These are phyloP conservation scores for Hetaerina americana DNA, from an alignment of 1,140 invertebrate genomes.

Conservation along the genomic window DNA sequence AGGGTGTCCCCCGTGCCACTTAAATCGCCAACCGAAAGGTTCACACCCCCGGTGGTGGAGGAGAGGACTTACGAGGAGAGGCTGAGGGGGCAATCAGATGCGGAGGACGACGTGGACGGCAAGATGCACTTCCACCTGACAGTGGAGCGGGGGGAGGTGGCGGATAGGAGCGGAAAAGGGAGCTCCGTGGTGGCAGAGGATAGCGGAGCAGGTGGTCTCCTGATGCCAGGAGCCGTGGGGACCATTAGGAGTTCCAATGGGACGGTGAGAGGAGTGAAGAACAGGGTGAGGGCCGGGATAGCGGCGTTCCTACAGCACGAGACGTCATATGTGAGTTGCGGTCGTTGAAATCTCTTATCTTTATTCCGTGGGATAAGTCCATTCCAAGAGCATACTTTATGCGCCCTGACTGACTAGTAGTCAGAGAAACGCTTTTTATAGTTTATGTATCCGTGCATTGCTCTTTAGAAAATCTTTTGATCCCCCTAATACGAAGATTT, in stretches of 20 bases:
- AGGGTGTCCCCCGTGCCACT: not conserved
- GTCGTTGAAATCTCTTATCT: too few relatives aligned
- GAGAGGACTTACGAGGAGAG: conserved; percentile 47
- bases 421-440: too few relatives aligned
- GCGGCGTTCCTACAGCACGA: conserved; percentile 81
- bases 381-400: too few relatives aligned
- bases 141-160: conserved; percentile 36
- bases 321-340: conserved; percentile 50
- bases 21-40: not conserved
- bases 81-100: not conserved
- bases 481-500: too few relatives aligned
- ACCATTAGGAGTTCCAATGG: conserved; percentile 77
- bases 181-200: conserved; percentile 29
- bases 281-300: conserved; percentile 84
- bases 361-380: too few relatives aligned
- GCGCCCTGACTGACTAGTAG: too few relatives aligned
- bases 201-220: conserved; percentile 21
- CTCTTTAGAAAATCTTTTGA: too few relatives aligned
- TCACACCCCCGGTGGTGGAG: conserved; percentile 32
- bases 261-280: conserved; percentile 83
- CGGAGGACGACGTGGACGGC: not conserved
- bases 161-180: conserved; percentile 36
- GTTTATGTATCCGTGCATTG: too few relatives aligned
- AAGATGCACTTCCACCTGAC: not conserved
- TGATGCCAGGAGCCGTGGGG: conserved; percentile 12